A percentile compares a stretch with the other conserved stretches of the same genome.
Conservation (phyloP, 2,888 invertebrate species). For the Proisotoma minuta region DNA sequence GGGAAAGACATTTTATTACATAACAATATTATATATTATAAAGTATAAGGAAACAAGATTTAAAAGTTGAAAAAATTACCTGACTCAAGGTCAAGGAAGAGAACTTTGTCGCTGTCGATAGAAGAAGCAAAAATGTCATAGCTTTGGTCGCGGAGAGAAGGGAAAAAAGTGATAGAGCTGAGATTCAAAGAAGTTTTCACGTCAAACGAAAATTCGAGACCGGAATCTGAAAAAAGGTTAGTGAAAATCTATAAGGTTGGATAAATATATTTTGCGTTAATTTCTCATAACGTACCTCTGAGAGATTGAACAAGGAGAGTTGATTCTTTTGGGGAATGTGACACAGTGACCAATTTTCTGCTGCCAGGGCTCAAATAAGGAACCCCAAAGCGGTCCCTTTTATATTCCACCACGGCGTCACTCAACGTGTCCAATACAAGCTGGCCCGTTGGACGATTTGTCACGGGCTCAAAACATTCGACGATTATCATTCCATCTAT, state of each 20-base stretch:
- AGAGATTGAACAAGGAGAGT: constrained; percentile 63
- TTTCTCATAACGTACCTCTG: constrained; percentile 53
- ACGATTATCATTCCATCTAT: constrained; percentile 67
- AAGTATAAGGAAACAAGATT: too few species aligned
- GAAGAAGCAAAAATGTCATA: constrained; percentile 70
- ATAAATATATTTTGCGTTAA: constrained; percentile 2
- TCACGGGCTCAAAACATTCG: constrained; percentile 65
- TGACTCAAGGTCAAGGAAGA: constrained; percentile 60
- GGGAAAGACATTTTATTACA: constrained; percentile 13
- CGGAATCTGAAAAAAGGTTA: constrained; percentile 55
- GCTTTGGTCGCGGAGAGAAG: constrained; percentile 65
- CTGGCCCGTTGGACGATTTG: constrained; percentile 62
- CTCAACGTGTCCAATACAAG: constrained; percentile 67
- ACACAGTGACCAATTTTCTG: constrained; percentile 63
- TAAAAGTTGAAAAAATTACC: not conserved
- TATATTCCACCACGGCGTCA: constrained; percentile 63
- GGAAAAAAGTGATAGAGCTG: constrained; percentile 67
- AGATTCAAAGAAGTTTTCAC: constrained; percentile 69
- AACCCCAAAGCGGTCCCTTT: constrained; percentile 59
- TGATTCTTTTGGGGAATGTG: constrained; percentile 58
- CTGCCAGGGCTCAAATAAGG: constrained; percentile 69
- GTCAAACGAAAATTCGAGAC: constrained; percentile 66
- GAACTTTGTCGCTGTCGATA: constrained; percentile 65
- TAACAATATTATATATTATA: too few species aligned
- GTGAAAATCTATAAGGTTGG: constrained; percentile 6